Percentiles rank a stretch among this genome's conserved stretches.
phyloP scores from a whole-genome alignment of 2,113 vertebrate species.

The Melospiza georgiana region DNA sequence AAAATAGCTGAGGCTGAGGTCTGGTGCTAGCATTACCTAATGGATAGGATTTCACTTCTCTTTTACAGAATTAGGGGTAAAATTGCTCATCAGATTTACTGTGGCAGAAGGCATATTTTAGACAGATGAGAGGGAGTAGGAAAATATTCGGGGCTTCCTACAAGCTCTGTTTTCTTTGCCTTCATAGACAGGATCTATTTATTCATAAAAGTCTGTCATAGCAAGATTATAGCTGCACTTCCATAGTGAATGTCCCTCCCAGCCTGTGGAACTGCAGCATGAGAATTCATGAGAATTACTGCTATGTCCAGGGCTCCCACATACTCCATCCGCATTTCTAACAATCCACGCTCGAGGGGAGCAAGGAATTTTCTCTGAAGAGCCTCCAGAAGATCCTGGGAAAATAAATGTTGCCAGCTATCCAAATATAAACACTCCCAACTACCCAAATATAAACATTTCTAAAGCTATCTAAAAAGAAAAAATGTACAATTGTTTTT shows the following conservation, averaged over 20 bases:
- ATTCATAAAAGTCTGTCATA: neutral
- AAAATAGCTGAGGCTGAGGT: neutral
- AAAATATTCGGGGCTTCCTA: neutral
- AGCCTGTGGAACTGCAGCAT: neutral
- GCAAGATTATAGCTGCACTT: neutral
- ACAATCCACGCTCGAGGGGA: fast-evolving
- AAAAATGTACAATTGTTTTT: neutral
- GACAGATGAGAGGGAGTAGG: neutral
- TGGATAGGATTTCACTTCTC: neutral
- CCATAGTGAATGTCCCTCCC: neutral
- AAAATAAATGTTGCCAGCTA: neutral
- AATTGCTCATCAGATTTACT: neutral
- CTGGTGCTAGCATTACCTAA: neutral
- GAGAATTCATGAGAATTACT: neutral
- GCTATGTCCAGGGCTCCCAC: neutral
- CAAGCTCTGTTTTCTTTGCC: neutral
- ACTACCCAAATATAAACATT: neutral
- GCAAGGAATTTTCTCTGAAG: neutral
- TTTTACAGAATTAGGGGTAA: neutral
- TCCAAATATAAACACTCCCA: neutral
- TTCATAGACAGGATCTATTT: neutral
- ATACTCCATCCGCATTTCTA: fast-evolving
- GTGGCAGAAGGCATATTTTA: neutral
- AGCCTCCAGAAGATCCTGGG: neutral
- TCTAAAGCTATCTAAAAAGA: neutral